phyloP scores from a whole-genome alignment of 2,113 vertebrate species.

The Glareola pratincola region DNA sequence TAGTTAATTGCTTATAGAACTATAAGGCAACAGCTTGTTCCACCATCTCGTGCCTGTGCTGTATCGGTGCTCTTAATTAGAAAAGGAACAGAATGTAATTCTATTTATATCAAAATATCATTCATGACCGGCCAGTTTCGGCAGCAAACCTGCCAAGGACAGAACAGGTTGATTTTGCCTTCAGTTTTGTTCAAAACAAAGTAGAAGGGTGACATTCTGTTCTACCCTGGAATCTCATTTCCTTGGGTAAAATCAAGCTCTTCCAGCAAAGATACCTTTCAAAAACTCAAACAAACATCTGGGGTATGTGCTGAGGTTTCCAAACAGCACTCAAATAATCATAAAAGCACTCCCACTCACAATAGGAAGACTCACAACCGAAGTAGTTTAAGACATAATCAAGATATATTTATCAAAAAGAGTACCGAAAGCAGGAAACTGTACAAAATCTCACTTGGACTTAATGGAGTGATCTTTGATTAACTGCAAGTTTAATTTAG shows the following conservation, averaged over 20 bases:
- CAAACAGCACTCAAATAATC: neutral
- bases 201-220: neutral
- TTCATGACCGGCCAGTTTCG: neutral
- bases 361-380: neutral
- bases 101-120: conserved; percentile 23
- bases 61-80: neutral
- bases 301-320: neutral
- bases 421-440: neutral
- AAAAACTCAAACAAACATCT: neutral
- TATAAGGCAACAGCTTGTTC: neutral
- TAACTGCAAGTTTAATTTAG: neutral
- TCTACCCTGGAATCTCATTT: neutral
- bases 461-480: neutral
- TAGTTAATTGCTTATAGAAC: neutral
- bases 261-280: neutral
- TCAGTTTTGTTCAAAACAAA: neutral
- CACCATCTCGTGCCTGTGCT: neutral
- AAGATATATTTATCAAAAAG: neutral
- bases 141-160: neutral
- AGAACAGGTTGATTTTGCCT: neutral
- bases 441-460: neutral
- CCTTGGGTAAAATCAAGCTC: neutral
- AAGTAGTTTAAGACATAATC: neutral
- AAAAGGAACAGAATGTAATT: neutral
- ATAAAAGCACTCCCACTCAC: neutral